phyloP scores from a whole-genome alignment of 1,140 invertebrate genomes.

The Coelopa frigida region DNA sequence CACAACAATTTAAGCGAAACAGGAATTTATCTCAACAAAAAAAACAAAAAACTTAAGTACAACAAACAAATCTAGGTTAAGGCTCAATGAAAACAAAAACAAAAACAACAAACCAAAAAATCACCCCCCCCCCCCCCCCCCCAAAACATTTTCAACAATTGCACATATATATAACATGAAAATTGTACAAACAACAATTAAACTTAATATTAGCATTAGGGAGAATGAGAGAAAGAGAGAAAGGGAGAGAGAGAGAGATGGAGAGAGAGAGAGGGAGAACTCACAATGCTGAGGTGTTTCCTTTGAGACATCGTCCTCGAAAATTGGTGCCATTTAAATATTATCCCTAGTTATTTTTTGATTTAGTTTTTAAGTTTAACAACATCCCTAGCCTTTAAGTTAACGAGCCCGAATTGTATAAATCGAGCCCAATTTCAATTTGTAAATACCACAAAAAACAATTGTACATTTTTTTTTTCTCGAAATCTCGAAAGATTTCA shows the following conservation, averaged over 20 bases:
- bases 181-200: constrained; percentile 8
- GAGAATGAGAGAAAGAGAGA: too few relatives aligned
- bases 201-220: too few relatives aligned
- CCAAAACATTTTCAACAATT: too few relatives aligned
- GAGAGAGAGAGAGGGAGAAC: too few relatives aligned
- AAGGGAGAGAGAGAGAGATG: too few relatives aligned
- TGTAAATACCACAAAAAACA: too few relatives aligned
- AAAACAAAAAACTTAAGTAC: constrained; percentile 6
- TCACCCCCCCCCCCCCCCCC: too few relatives aligned
- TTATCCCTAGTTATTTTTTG: too few relatives aligned
- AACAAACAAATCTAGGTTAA: not conserved
- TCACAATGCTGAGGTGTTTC: too few relatives aligned
- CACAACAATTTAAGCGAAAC: constrained; percentile 1
- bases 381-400: constrained; percentile 1
- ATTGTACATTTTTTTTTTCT: constrained; percentile 6
- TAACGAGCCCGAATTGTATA: too few relatives aligned
- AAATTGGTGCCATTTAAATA: constrained; percentile 2
- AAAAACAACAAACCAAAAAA: not conserved
- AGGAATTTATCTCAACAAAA: not conserved
- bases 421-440: too few relatives aligned
- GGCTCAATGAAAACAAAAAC: not conserved
- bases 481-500: constrained; percentile 3
- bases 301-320: too few relatives aligned
- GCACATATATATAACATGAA: constrained; percentile 3
- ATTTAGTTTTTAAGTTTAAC: not conserved